Evolutionary conservation across 2,797 vertebrate species (phyloP).

Genomic region (Characodon lateralis): DNA sequence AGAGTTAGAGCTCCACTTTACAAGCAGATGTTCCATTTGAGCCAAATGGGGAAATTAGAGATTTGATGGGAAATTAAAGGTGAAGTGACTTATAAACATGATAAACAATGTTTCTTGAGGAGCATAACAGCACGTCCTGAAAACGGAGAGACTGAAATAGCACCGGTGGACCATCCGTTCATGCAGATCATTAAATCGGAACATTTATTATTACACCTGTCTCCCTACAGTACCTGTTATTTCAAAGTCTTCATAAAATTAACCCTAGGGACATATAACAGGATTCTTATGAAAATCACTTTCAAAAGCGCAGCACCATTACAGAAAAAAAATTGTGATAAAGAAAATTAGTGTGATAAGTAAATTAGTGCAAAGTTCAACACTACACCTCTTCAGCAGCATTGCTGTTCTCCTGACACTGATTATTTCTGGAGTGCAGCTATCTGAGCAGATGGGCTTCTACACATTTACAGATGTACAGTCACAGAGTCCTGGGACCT

Average conservation of each 20-base stretch:
- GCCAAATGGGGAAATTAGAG: slow-evolving; percentile 69
- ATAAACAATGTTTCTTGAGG: slow-evolving; percentile 73
- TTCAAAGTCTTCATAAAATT: slow-evolving; percentile 53
- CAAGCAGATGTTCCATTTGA: slow-evolving; percentile 81
- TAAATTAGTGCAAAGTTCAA: slow-evolving; percentile 62
- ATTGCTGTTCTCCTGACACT: slow-evolving; percentile 36
- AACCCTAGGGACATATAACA: slow-evolving; percentile 48
- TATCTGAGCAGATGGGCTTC: slow-evolving; percentile 75
- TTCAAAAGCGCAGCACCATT: not conserved
- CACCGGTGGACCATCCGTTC: slow-evolving; percentile 29
- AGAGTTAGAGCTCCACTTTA: slow-evolving; percentile 58
- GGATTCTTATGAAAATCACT: slow-evolving; percentile 58
- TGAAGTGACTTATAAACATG: slow-evolving; percentile 73
- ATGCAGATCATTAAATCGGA: slow-evolving; percentile 61
- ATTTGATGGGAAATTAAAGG: slow-evolving; percentile 59
- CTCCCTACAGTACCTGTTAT: slow-evolving; percentile 55
- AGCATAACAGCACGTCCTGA: slow-evolving; percentile 52
- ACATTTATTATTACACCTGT: slow-evolving; percentile 74
- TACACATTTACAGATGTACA: slow-evolving; percentile 39
- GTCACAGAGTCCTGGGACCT: not conserved
- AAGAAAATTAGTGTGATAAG: slow-evolving; percentile 58
- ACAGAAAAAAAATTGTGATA: slow-evolving; percentile 4
- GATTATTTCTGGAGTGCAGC: slow-evolving; percentile 55
- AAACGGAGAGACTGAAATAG: slow-evolving; percentile 40
- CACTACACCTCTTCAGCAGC: slow-evolving; percentile 37